phyloP scores from a whole-genome alignment of 1,140 invertebrate species.

The Cydia splendana region DNA sequence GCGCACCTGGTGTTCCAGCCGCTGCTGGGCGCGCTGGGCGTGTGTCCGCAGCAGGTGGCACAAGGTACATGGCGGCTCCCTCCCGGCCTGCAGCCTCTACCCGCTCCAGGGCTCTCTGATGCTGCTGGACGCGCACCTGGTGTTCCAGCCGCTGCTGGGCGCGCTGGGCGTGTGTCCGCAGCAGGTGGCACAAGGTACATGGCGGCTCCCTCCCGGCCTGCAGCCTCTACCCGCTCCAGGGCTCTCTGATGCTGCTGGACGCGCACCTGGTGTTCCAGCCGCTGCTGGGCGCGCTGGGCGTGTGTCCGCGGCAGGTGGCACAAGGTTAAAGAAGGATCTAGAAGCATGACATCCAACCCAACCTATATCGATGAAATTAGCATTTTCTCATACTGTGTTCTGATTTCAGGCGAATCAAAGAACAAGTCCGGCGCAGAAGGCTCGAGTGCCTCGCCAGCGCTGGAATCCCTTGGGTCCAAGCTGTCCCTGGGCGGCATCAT shows the following conservation, averaged over 20 bases:
- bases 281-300: constrained; percentile 89
- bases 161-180: constrained; percentile 93
- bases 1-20: constrained; percentile 97
- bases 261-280: constrained; percentile 97
- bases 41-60: constrained; percentile 91
- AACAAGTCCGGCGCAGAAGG: constrained; percentile 46
- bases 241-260: constrained; percentile 91
- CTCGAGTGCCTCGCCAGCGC: constrained; percentile 71
- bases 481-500: constrained; percentile 92
- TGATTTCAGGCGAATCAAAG: constrained; percentile 56
- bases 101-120: constrained; percentile 91
- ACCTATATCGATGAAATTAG: neutral
- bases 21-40: constrained; percentile 89
- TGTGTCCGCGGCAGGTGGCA: constrained; percentile 91
- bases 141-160: constrained; percentile 92
- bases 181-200: constrained; percentile 83
- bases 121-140: constrained; percentile 94
- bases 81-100: constrained; percentile 76
- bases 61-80: constrained; percentile 63
- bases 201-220: neutral
- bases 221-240: constrained; percentile 87
- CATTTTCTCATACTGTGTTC: neutral
- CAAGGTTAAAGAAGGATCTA: constrained; percentile 65
- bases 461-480: constrained; percentile 95
- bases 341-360: neutral